These are phyloP conservation scores for Myrmecobius fasciatus DNA, from an alignment of 2,113 vertebrate species.

Conservation along the genomic window DNA sequence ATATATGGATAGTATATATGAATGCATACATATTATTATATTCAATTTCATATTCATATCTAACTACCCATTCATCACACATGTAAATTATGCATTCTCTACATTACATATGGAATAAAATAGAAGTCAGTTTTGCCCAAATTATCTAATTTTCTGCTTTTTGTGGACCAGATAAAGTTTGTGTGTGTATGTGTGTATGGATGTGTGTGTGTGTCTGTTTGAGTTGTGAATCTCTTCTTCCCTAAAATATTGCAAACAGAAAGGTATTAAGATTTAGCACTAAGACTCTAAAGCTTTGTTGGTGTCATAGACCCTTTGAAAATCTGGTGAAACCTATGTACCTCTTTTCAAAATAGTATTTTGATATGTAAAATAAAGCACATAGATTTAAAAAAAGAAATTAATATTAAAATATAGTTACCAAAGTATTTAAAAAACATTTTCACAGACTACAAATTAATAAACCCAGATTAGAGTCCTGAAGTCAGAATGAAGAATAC, in stretches of 20 bases:
- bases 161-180: background rate
- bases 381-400: background rate
- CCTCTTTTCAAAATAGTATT: background rate
- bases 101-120: slow-evolving; percentile 32
- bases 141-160: background rate
- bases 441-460: background rate
- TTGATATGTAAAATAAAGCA: background rate
- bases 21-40: background rate
- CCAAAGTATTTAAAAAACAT: background rate
- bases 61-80: slow-evolving; percentile 25
- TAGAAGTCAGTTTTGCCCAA: background rate
- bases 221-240: background rate
- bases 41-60: background rate
- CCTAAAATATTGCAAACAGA: background rate
- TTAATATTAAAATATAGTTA: background rate
- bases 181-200: no score
- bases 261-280: background rate
- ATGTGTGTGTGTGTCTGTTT: background rate
- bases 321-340: background rate
- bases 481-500: background rate
- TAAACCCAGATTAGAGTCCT: background rate
- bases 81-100: background rate
- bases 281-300: background rate
- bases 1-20: background rate
- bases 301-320: background rate